A percentile compares a stretch with the other conserved stretches of the same genome.
These are phyloP conservation scores for Drosophila melanogaster DNA, from an alignment of 1,140 invertebrate genomes.

Conservation along the genomic window DNA sequence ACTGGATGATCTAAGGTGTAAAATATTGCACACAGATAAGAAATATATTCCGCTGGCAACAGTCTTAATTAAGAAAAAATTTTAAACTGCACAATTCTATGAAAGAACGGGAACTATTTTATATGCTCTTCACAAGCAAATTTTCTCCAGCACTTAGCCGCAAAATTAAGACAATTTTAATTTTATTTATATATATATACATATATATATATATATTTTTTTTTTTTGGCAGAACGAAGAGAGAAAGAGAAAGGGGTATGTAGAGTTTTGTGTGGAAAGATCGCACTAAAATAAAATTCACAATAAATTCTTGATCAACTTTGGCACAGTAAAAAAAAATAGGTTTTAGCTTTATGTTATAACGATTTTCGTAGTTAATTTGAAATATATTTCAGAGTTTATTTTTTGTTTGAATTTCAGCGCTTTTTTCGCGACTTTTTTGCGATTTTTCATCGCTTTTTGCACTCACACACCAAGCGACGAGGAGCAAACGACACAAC, in stretches of 20 bases:
- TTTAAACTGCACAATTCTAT: conserved; percentile 1
- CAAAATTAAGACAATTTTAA: background rate
- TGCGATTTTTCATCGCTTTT: conserved; percentile 27
- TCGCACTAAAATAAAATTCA: conserved; percentile 5
- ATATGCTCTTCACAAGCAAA: background rate
- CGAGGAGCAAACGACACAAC: conserved; percentile 81
- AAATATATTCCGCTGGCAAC: background rate
- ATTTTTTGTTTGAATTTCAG: conserved; percentile 5
- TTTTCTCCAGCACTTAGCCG: background rate
- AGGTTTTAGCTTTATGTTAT: background rate
- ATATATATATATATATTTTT: too few species aligned
- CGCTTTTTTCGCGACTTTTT: background rate
- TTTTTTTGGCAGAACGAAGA: background rate
- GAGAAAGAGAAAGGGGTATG: background rate
- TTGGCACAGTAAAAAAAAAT: conserved; percentile 7
- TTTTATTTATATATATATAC: background rate
- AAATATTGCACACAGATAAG: background rate
- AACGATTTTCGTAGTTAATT: background rate
- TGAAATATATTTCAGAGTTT: background rate
- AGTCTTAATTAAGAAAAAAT: background rate
- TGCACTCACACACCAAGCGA: conserved; percentile 78
- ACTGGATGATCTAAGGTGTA: background rate
- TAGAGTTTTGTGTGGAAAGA: background rate
- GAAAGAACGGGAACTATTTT: background rate
- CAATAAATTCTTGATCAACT: background rate